These are phyloP conservation scores for Drosophila cardini DNA, from an alignment of 1,140 invertebrate species.

Conservation along the genomic window DNA sequence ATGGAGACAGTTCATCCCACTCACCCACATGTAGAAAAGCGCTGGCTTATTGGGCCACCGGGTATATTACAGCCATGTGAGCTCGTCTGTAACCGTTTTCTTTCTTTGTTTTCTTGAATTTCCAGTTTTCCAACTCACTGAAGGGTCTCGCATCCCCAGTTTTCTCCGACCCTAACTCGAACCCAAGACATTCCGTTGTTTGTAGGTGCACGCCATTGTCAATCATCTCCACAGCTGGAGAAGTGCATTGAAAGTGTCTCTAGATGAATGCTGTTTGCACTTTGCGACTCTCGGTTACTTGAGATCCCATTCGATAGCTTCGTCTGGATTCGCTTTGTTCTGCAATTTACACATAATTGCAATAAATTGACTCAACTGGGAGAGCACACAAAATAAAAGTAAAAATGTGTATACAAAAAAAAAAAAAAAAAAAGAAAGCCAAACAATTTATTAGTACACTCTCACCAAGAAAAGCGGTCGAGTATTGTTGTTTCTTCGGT, in stretches of 20 bases:
- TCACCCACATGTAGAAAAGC: too few species aligned
- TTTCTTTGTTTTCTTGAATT: background rate
- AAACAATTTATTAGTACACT: constrained; percentile 39
- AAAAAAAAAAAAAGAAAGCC: background rate
- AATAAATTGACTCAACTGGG: constrained; percentile 68
- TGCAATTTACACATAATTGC: constrained; percentile 82
- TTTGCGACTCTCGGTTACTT: constrained; percentile 22
- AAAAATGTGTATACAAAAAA: too few species aligned
- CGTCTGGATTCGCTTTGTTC: constrained; percentile 69
- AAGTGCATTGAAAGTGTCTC: constrained; percentile 16
- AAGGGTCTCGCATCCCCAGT: background rate
- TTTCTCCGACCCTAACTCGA: background rate
- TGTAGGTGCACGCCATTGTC: background rate
- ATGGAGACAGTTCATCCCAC: too few species aligned
- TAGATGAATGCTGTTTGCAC: constrained; percentile 18
- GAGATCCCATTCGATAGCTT: constrained; percentile 35
- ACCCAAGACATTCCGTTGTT: background rate
- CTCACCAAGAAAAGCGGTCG: background rate
- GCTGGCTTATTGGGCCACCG: too few species aligned
- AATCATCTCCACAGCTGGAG: background rate
- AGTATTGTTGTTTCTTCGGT: background rate
- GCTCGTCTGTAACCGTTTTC: too few species aligned
- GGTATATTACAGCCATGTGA: too few species aligned
- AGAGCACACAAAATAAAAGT: constrained; percentile 14
- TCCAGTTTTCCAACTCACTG: constrained; percentile 3